Base-by-base conservation (phyloP, 2,888 invertebrate species). In the Ornithoptera priamus region DNA sequence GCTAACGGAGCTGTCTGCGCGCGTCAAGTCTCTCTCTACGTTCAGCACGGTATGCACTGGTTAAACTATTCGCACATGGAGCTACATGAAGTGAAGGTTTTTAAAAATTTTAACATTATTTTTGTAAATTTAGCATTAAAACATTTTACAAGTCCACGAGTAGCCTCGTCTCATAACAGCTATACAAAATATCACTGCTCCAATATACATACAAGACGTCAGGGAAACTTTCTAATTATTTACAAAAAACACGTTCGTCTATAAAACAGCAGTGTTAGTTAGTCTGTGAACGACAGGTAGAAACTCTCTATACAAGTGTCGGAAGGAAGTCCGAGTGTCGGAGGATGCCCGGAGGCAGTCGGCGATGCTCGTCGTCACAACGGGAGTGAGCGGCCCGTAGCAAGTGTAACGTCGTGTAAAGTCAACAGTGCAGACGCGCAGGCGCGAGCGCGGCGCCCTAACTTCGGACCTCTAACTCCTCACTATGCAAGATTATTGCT, bases 101-200 rank as follows among this genome's bases (percentile, higher is more conserved):
- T 75, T 60, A 72, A 74, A 76, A 74, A 70, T 56, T 74, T 74
- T 73, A 73, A 75, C 72, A 75, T 72, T 73, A 72, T 76, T 64
- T 74, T 75, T 77, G 79, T 80, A 81, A 81, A 80, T 80, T 80
- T 81, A 82, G 76, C 77, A 80, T 83, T 81, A 83, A 83, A 83
- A 84, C 82, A 80, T 81, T 80, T 78, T 78, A 78, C 74, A 71
- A 67, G 72, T 69, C 72, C 70, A 71, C 53, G 70, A 68, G 61
- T 68, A 72, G 65, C 63, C 62, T 75, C 71, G 72, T 73, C 76
- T 76, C 79, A 85, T 81, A 84, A 84, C 85, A 85, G 84, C 85
- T 88, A 88, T 87, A 89, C 83, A 90, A 90, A 89, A 90, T 90
- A 90, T 88, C 89, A 89, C 88, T 84, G 88, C 85, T 86, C 86